Base-by-base conservation (phyloP, 2,113 vertebrate species). In the Myotis davidii region DNA sequence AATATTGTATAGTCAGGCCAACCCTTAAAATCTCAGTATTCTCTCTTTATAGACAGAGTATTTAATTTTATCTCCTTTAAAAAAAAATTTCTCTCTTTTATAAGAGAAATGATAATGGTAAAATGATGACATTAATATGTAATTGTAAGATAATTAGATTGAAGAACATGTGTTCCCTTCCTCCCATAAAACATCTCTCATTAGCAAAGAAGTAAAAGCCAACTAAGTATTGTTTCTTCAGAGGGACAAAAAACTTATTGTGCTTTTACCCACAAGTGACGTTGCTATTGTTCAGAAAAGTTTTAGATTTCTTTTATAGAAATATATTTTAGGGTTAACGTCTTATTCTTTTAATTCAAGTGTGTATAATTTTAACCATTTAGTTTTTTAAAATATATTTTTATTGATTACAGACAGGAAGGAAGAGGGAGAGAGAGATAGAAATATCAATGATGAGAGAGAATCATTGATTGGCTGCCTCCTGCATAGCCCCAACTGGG, bases 331-430 rank as follows among this genome's bases (percentile, higher is more conserved):
- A 85, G 72, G 14, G 10, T 83, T 79, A 91, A 8, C 37, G 17
- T 94, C 42, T 94, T 96, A 85, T 5, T 48, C 42, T 95, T 85
- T 88, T 93, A 88, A 88, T 88, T 93, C 85, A 88, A 69, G 29
- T 74, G 69, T 91, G 52, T 82, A 64, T 76, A 88, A 67, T 93
- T 94, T 69, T 65, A 97, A 27, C 9, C 27, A 14, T 50, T 50
- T 42, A 50, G 50, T 50, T 50, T 50, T 42, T 42, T 42, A 42
- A 42, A 42, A 42, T 42, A 42, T 42, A 42, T 42, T 42, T 42
- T 42, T 42, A 42, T 42, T 42, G 42, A 42, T 42, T 42, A 8
- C 42, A 42, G 42, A 42, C 42, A 42, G 42, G 42, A 52, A 20
- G 52, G 6, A 54, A 54, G 17, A 54, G 17, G 17, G 17, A 54